These are phyloP conservation scores for Atherinomorus stipes DNA, from an alignment of 2,113 vertebrate genomes.

Conservation along the genomic window DNA sequence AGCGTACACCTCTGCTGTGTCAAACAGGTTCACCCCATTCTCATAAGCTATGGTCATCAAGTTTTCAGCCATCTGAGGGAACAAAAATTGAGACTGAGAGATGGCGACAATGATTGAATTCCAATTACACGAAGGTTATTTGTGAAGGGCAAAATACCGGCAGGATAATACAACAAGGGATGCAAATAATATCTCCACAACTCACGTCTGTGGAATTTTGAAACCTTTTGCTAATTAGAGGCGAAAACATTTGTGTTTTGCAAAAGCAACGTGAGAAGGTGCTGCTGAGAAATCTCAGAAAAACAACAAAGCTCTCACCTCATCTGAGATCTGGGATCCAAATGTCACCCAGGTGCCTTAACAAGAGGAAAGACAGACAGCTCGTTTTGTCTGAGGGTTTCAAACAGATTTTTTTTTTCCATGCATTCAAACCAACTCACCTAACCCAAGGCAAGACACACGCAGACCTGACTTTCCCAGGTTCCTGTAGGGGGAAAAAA, in stretches of 20 bases:
- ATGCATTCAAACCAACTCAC: constrained; percentile 65
- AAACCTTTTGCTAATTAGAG: constrained; percentile 18
- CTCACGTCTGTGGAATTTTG: constrained; percentile 29
- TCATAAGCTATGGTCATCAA: constrained; percentile 98
- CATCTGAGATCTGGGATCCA: constrained; percentile 93
- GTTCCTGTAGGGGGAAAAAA: constrained; percentile 68
- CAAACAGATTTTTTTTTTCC: constrained; percentile 6
- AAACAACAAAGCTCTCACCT: constrained; percentile 81
- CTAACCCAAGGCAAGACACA: constrained; percentile 84
- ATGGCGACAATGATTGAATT: constrained; percentile 22
- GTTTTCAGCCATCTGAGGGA: constrained; percentile 92
- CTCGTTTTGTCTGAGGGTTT: constrained; percentile 27
- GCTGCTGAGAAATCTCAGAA: neutral
- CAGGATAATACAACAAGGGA: constrained; percentile 13
- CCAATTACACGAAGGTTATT: constrained; percentile 39
- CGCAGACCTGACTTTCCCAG: constrained; percentile 84
- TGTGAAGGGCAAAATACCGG: constrained; percentile 25
- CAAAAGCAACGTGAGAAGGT: constrained; percentile 10
- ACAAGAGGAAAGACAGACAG: constrained; percentile 14
- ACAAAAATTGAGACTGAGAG: constrained; percentile 56
- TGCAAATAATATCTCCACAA: constrained; percentile 9
- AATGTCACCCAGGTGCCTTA: constrained; percentile 95
- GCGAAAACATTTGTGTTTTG: constrained; percentile 12
- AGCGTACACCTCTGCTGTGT: constrained; percentile 96
- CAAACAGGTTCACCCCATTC: constrained; percentile 96